Conservation (phyloP, 2,797 vertebrate species). For the Notamacropus eugenii region DNA sequence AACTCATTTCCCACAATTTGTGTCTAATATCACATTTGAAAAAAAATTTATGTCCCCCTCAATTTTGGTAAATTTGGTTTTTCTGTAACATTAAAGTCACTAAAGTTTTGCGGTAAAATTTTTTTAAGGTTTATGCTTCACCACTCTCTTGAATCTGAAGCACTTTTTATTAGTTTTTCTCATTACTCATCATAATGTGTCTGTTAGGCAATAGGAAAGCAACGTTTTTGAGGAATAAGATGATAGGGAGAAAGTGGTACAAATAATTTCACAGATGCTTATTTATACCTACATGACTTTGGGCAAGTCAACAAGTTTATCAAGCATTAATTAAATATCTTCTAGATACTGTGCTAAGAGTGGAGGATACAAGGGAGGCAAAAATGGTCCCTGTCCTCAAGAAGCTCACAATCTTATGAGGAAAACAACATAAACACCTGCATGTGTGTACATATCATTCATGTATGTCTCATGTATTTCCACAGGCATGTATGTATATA, state of each 20-base stretch:
- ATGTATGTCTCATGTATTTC: too few species aligned
- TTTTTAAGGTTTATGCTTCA: neutral
- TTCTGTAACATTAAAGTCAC: constrained; percentile 28
- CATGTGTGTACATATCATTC: too few species aligned
- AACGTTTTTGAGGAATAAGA: neutral
- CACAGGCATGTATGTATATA: neutral
- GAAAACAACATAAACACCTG: neutral
- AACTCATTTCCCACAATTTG: neutral
- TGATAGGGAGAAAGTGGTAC: neutral
- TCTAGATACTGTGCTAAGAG: neutral
- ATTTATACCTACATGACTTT: neutral
- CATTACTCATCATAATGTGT: neutral
- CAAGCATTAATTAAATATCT: neutral
- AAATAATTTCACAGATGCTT: neutral
- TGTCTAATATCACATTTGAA: neutral
- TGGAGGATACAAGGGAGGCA: neutral
- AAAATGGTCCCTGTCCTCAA: neutral
- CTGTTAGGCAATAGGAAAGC: neutral
- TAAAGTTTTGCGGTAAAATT: neutral
- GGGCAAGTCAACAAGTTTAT: neutral
- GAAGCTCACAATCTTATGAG: neutral
- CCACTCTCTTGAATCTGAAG: neutral
- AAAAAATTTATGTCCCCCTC: neutral
- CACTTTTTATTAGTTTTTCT: neutral
- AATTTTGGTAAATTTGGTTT: constrained; percentile 19